Evolutionary conservation across 2,888 invertebrate species (phyloP).

Genomic region (Odontothrips loti): DNA sequence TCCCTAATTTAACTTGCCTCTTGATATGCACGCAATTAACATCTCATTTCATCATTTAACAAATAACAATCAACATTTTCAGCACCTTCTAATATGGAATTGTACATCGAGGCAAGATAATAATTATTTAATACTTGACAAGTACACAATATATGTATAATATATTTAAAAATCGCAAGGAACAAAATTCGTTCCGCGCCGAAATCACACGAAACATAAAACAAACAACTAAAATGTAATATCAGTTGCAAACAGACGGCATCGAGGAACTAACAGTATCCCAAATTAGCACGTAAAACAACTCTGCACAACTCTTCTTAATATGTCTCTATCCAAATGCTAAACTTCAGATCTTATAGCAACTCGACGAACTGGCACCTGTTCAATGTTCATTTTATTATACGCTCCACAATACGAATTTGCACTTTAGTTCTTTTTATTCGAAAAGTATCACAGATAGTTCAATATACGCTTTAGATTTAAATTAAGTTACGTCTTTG

Average conservation of each 20-base stretch:
- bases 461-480: neutral
- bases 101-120: constrained; percentile 5
- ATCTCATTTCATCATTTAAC: neutral
- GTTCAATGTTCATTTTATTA: neutral
- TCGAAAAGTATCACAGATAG: constrained; percentile 22
- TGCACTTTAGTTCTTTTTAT: constrained; percentile 21
- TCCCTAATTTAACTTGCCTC: neutral
- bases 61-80: neutral
- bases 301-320: neutral
- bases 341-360: neutral
- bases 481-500: neutral
- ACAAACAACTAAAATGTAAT: neutral
- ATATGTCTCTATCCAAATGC: neutral
- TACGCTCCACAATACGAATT: neutral
- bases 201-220: neutral
- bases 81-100: constrained; percentile 9
- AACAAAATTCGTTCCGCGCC: neutral
- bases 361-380: constrained; percentile 24
- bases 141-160: neutral
- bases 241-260: constrained; percentile 23
- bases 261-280: constrained; percentile 13
- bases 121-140: neutral
- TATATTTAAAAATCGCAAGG: neutral
- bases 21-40: neutral
- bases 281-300: constrained; percentile 20